Percentiles rank a stretch among this genome's conserved stretches.
Conservation (phyloP, 92 coral and sea anemone genomes). For the Ricordea florida region DNA sequence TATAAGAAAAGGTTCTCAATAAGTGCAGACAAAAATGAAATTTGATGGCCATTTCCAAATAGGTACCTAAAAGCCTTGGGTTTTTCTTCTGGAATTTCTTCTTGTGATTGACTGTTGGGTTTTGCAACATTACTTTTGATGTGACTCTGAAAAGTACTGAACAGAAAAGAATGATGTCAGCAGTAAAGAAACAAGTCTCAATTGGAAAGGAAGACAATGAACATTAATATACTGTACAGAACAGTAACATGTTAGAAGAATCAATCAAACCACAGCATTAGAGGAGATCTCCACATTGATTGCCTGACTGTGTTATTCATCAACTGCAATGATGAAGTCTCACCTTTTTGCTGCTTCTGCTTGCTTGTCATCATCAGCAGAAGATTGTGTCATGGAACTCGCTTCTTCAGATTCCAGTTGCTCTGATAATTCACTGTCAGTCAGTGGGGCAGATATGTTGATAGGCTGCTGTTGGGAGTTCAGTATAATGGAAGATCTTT, state of each 20-base stretch:
- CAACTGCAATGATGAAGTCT: too few species aligned
- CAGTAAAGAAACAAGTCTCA: neutral
- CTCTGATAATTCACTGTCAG: slow-evolving; percentile 4
- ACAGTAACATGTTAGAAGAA: neutral
- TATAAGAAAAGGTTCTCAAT: too few species aligned
- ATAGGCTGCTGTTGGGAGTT: neutral
- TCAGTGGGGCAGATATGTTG: slow-evolving; percentile 24
- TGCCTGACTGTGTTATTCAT: too few species aligned
- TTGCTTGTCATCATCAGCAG: slow-evolving; percentile 5
- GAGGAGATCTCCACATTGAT: too few species aligned
- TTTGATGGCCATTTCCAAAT: too few species aligned
- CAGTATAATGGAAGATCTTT: slow-evolving; percentile 33
- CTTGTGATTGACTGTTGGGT: neutral
- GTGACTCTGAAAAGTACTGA: slow-evolving; percentile 60
- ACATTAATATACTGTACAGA: neutral
- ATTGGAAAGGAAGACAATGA: neutral
- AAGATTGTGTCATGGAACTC: neutral
- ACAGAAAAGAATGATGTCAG: neutral
- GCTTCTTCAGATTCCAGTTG: neutral
- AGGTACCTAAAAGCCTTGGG: slow-evolving; percentile 17
- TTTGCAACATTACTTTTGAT: neutral
- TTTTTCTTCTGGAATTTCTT: slow-evolving; percentile 21
- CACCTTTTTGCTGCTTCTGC: neutral
- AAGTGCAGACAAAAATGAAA: too few species aligned
- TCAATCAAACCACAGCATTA: too few species aligned